A percentile compares a stretch with the other conserved stretches of the same genome.
Evolutionary conservation across 2,113 vertebrate genomes (phyloP).

Genomic region (Saguinus midas): DNA sequence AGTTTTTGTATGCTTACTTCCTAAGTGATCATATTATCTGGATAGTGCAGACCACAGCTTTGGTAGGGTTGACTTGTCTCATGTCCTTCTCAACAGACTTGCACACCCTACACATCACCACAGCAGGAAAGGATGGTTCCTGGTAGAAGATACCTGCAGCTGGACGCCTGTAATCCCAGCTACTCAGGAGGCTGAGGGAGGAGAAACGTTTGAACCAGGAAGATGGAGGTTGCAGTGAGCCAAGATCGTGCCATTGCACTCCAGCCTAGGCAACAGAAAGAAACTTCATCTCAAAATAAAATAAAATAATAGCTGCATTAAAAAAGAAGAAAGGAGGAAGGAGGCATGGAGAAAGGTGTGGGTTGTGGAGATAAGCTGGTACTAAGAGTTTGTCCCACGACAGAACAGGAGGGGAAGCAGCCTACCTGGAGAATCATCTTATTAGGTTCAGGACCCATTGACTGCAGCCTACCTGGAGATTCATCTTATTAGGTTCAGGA

Average conservation of each 20-base stretch:
- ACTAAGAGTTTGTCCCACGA: rapidly evolving
- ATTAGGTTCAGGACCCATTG: rapidly evolving
- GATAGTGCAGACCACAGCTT: neutral
- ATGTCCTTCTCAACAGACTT: neutral
- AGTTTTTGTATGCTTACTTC: neutral
- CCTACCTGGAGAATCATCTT: rapidly evolving
- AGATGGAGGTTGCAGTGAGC: too few species aligned
- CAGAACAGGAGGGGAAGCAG: too few species aligned
- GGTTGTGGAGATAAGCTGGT: rapidly evolving
- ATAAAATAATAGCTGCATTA: too few species aligned
- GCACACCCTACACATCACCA: neutral
- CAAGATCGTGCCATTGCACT: too few species aligned
- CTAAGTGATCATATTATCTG: neutral
- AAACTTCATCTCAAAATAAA: too few species aligned
- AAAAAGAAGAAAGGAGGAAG: too few species aligned
- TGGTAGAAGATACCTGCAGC: too few species aligned
- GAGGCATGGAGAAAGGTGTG: neutral
- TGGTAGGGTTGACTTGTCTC: neutral
- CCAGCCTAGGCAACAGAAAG: too few species aligned
- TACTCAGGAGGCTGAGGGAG: too few species aligned
- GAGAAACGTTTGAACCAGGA: too few species aligned
- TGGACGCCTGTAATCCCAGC: too few species aligned
- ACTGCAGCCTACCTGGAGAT: neutral
- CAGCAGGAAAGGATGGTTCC: neutral
- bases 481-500: rapidly evolving